A percentile compares a stretch with the other conserved stretches of the same genome.
Conservation (phyloP, 2,888 invertebrate genomes). For the Timandra comae region DNA sequence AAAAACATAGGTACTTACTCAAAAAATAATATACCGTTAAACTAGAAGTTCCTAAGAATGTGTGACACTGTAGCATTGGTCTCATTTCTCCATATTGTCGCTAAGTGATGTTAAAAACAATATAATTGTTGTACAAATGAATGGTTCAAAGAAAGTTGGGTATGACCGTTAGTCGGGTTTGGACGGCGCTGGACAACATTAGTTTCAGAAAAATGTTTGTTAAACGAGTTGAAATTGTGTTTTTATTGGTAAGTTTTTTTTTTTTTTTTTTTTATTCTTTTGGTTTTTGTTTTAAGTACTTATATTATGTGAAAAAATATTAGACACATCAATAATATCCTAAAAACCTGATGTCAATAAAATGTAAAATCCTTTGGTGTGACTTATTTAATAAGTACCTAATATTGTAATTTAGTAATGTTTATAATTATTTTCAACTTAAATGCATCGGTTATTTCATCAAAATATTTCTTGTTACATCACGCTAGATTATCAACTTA, state of each 20-base stretch:
- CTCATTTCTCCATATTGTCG: slow-evolving; percentile 42
- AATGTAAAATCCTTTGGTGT: background rate
- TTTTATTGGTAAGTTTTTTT: slow-evolving; percentile 19
- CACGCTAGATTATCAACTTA: no score
- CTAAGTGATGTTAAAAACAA: slow-evolving; percentile 55
- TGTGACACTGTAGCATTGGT: slow-evolving; percentile 39
- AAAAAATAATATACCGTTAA: slow-evolving; percentile 33
- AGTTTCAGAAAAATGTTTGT: slow-evolving; percentile 13
- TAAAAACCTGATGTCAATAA: no score
- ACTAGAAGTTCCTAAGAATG: slow-evolving; percentile 25
- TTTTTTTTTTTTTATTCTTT: no score
- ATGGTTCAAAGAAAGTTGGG: slow-evolving; percentile 41
- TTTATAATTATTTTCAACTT: background rate
- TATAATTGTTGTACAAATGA: slow-evolving; percentile 48
- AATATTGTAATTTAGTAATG: background rate
- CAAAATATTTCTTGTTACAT: no score
- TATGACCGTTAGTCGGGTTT: slow-evolving; percentile 43
- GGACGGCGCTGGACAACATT: slow-evolving; percentile 27
- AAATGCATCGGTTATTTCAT: no score
- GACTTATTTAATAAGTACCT: background rate
- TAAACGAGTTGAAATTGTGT: slow-evolving; percentile 6
- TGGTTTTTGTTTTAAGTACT: no score
- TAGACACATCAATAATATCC: no score
- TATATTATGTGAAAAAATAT: no score
- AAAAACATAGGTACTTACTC: no score